phyloP scores from a whole-genome alignment of 2,113 vertebrate genomes.

The Sisor rabdophorus region DNA sequence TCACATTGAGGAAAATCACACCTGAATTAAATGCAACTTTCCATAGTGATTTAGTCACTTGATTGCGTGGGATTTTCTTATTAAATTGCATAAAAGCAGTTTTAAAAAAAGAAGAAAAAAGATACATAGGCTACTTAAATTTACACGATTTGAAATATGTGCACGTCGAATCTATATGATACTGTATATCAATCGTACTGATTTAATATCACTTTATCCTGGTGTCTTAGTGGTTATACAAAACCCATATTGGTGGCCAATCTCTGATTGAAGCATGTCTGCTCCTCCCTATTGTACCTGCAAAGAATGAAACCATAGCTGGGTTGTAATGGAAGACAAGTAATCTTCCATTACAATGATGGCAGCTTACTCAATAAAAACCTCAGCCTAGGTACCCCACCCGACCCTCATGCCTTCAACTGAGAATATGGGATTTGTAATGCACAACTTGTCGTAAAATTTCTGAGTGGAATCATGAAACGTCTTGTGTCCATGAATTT shows the following conservation, averaged over 20 bases:
- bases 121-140: background rate
- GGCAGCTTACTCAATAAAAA: constrained; percentile 62
- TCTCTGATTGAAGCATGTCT: constrained; percentile 56
- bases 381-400: constrained; percentile 6
- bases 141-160: background rate
- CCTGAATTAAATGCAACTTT: background rate
- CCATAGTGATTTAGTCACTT: background rate
- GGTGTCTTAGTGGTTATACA: background rate
- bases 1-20: background rate
- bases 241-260: background rate
- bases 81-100: background rate
- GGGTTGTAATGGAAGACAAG: constrained; percentile 62
- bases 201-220: background rate
- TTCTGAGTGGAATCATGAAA: background rate
- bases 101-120: background rate
- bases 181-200: background rate
- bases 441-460: constrained; percentile 3
- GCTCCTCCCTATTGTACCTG: constrained; percentile 30
- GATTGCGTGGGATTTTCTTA: background rate
- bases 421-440: constrained; percentile 36
- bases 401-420: constrained; percentile 40
- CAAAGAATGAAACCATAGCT: constrained; percentile 48
- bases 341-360: too few species aligned
- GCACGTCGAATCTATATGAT: background rate
- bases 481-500: background rate